Evolutionary conservation across 2,888 invertebrate genomes (phyloP), one percentile per base, ranked within the genome.

Genomic region (Lampropteryx suffumata): DNA sequence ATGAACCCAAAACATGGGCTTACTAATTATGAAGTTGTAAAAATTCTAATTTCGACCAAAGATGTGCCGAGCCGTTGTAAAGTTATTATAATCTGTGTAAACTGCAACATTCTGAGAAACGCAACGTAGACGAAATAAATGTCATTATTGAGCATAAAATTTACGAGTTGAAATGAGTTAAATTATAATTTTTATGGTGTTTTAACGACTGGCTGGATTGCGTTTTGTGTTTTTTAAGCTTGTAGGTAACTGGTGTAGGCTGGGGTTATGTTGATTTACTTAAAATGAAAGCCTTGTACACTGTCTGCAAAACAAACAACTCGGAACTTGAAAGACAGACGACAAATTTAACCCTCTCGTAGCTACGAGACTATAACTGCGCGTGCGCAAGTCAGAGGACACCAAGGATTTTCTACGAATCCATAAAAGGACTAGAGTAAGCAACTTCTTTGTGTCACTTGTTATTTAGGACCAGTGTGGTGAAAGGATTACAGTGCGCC

Each of bases 141-240:
- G 79, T 75, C 79, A 79, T 79, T 76, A 73, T 62, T 44, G 59
- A 45, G 51, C 67, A 67, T 69, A 73, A 74, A 70, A 67, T 81
- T 80, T 77, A 81, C 73, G 79, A 78, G 52, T 60, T 50, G 28
- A 72, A 80, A 80, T 78, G 69, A 74, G 70, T 70, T 71, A 73
- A 75, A 79, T 79, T 76, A 79, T 75, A 64, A 73, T 71, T 70
- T 71, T 62, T 64, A 55, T 59, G 59, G 55, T 53, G 61, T 68
- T 77, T 77, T 69, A 68, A 68, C 65, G 68, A 65, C 48, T 54
- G 29, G 24, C 42, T 44, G 37, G 48, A 51, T 52, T 40, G 36
- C 42, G 39, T 56, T 57, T 59, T 57, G 35, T 55, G 36, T 47
- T 48, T 47, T 51, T 55, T 58, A 14, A 39, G 39, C 43, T 49